Base-by-base conservation (phyloP, 2,888 invertebrate genomes). In the Rotaria socialis region DNA sequence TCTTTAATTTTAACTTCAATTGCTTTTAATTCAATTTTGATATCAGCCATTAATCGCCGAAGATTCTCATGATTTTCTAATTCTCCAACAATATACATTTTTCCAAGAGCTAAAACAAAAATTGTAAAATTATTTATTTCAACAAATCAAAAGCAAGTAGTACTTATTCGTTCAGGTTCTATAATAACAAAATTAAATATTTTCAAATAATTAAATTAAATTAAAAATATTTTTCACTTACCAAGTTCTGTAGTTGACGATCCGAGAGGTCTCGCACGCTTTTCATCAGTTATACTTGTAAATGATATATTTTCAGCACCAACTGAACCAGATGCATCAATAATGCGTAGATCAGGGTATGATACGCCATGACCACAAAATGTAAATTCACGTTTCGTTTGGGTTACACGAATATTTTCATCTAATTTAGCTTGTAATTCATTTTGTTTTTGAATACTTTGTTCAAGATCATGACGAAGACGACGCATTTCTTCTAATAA, bases 401-500 rank as follows among this genome's bases (percentile, higher is more conserved):
- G 43, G 24, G 47, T 10, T 47, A 47, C 6, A 47, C 47, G 43
- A 43, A 80, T 80, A 47, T 43, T 80, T 47, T 89, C 88, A 84
- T 89, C 89, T 86, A 90, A 88, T 50, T 88, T 88, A 58, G 88
- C 87, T 43, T 89, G 87, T 50, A 90, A 88, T 50, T 86, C 87
- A 86, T 89, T 89, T 87, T 89, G 89, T 41, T 88, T 88, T 10
- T 89, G 88, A 5, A 89, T 88, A 75, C 89, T 88, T 11, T 88
- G 87, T 86, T 89, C 89, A 86, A 90, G 87, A 88, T 89, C 89
- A 16, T 87, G 87, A n/a, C 89, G 88, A 14, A 89, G 87, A 41
- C 88, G 87, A 35, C 88, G 88, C 43, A 89, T 87, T 80, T 89
- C 89, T 24, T 88, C 87, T 84, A 89, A 88, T 58, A 90, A 87